Evolutionary conservation across 2,797 vertebrate species (phyloP).

Genomic region (Diplodus sargus): DNA sequence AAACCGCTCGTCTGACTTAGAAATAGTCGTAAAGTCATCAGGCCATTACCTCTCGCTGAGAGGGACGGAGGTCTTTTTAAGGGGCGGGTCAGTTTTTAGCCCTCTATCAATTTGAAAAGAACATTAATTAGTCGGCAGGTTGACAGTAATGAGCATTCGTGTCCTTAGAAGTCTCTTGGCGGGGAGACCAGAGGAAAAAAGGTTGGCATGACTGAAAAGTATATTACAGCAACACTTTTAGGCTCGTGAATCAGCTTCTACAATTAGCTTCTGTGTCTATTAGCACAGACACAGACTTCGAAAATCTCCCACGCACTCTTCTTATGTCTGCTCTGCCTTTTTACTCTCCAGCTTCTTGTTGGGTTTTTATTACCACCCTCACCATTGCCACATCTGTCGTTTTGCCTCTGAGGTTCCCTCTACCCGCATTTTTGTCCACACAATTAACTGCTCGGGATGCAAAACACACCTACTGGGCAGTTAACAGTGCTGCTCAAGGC

Average conservation of each 20-base stretch:
- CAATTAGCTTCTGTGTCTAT: slow-evolving; percentile 53
- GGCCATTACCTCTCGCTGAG: slow-evolving; percentile 35
- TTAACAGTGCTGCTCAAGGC: slow-evolving; percentile 57
- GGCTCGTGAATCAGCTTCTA: slow-evolving; percentile 48
- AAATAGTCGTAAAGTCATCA: slow-evolving; percentile 48
- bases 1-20: slow-evolving; percentile 45
- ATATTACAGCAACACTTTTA: slow-evolving; percentile 41
- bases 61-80: slow-evolving; percentile 26
- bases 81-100: slow-evolving; percentile 47
- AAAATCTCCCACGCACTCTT: slow-evolving; percentile 36
- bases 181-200: slow-evolving; percentile 28
- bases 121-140: slow-evolving; percentile 56
- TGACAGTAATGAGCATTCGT: slow-evolving; percentile 67
- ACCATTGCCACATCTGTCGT: slow-evolving; percentile 70
- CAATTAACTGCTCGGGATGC: slow-evolving; percentile 70
- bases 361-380: slow-evolving; percentile 62
- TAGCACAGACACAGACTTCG: slow-evolving; percentile 40
- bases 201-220: slow-evolving; percentile 57
- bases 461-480: slow-evolving; percentile 71
- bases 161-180: slow-evolving; percentile 64
- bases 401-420: slow-evolving; percentile 68
- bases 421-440: slow-evolving; percentile 63
- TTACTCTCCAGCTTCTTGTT: slow-evolving; percentile 42
- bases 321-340: slow-evolving; percentile 46
- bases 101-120: slow-evolving; percentile 60